phyloP scores from a whole-genome alignment of 2,113 vertebrate species.

The Bufo bufo region DNA sequence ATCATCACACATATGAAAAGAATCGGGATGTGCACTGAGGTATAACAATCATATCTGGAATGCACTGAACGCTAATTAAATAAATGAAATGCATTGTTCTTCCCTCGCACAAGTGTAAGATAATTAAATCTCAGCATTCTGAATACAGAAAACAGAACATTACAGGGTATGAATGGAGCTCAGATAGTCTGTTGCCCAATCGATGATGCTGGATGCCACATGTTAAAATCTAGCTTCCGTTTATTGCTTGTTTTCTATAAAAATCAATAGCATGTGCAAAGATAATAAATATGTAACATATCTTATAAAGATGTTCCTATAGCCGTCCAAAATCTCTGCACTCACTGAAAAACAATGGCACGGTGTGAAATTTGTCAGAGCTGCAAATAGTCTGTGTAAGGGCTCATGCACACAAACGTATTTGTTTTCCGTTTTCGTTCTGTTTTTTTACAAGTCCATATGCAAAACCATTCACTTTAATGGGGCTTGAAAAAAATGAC shows the following conservation, averaged over 20 bases:
- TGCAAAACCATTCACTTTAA: no score
- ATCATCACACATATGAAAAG: neutral
- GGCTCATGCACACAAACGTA: no score
- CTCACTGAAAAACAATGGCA: neutral
- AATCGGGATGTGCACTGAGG: neutral
- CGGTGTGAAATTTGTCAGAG: no score
- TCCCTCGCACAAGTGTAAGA: neutral
- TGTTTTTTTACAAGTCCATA: no score
- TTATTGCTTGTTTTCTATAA: neutral
- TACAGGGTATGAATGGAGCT: neutral
- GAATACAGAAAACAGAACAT: neutral
- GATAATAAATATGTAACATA: neutral
- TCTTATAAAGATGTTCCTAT: neutral
- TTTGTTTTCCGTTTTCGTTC: no score
- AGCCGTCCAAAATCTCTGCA: neutral
- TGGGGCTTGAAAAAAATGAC: no score
- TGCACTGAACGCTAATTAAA: slow-evolving; percentile 3
- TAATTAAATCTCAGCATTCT: neutral
- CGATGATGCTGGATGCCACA: neutral
- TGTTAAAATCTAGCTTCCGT: neutral
- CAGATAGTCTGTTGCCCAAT: neutral
- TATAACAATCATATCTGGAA: slow-evolving; percentile 12
- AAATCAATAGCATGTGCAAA: neutral
- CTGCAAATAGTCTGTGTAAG: no score
- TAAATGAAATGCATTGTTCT: neutral